Percentiles rank a stretch among this genome's conserved stretches.
phyloP scores from a whole-genome alignment of 2,797 vertebrate species.

The Poliocrania exsul region DNA sequence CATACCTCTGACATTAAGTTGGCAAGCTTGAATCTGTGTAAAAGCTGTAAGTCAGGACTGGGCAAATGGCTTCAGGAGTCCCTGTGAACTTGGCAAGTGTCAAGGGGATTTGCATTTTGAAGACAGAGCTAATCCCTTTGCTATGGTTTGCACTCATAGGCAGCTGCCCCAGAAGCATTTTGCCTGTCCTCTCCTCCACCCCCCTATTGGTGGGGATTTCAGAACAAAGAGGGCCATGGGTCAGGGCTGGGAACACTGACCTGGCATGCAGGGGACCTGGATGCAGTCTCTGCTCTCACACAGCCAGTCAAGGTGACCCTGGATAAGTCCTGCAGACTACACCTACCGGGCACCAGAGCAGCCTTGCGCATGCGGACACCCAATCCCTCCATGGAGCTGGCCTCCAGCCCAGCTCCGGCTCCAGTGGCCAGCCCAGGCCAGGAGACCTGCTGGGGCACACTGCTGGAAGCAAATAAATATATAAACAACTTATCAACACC shows the following conservation, averaged over 20 bases:
- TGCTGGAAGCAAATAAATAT: not conserved
- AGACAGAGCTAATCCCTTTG: constrained; percentile 46
- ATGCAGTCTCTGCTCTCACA: not conserved
- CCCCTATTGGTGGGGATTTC: not conserved
- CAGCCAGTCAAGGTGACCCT: not conserved
- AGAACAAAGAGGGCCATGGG: not conserved
- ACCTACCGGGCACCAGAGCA: not conserved
- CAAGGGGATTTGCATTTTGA: constrained; percentile 63
- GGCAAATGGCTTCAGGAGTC: not conserved
- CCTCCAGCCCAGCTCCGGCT: not conserved
- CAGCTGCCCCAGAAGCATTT: constrained; percentile 41
- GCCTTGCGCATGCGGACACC: not conserved
- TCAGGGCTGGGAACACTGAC: not conserved
- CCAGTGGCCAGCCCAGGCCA: not conserved
- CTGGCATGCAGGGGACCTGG: accelerated
- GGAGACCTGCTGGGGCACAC: not conserved
- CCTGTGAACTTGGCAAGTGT: constrained; percentile 18
- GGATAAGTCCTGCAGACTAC: not conserved
- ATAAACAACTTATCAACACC: not conserved
- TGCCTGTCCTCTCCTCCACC: not conserved
- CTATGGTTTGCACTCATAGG: not conserved
- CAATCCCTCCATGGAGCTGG: not conserved
- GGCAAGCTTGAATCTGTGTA: not conserved
- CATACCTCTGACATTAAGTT: not conserved
- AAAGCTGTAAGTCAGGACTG: constrained; percentile 11